Percentiles rank a stretch among this genome's conserved stretches.
Conservation (phyloP, 1,140 invertebrate genomes). For the Aethina tumida region DNA sequence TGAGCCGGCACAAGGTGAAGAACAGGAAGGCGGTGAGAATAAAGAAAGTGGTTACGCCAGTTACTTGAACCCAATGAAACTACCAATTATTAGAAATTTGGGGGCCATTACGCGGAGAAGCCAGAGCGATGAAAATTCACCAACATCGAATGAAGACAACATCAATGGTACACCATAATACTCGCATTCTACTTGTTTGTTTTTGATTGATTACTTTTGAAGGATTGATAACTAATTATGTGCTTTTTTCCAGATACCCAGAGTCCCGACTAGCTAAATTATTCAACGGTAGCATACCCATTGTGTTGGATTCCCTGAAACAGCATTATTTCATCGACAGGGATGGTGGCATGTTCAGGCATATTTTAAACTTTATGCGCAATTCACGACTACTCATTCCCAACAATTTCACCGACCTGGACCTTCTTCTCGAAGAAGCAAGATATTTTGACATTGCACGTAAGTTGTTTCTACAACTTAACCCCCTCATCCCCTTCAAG, state of each 20-base stretch:
- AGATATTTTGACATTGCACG: slow-evolving; percentile 84
- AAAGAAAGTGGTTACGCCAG: no score
- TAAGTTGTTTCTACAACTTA: slow-evolving; percentile 43
- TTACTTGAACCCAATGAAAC: no score
- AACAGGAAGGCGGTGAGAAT: no score
- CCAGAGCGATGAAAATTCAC: not conserved
- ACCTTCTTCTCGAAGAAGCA: slow-evolving; percentile 87
- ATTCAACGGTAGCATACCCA: slow-evolving; percentile 94
- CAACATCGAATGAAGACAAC: no score
- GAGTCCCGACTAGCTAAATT: slow-evolving; percentile 85
- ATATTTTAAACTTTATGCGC: slow-evolving; percentile 92
- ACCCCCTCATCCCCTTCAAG: not conserved
- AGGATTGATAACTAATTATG: not conserved
- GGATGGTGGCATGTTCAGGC: slow-evolving; percentile 90
- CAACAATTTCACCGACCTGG: slow-evolving; percentile 76
- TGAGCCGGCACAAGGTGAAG: no score
- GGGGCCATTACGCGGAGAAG: no score
- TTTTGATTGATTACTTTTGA: no score
- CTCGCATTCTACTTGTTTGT: no score
- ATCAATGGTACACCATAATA: no score
- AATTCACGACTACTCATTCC: slow-evolving; percentile 81
- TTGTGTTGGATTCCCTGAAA: slow-evolving; percentile 91
- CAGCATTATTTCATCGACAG: slow-evolving; percentile 98
- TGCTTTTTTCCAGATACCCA: slow-evolving; percentile 62
- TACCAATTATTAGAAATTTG: no score